These are phyloP conservation scores for Mallotus villosus DNA, from an alignment of 2,797 vertebrate species.

Conservation along the genomic window DNA sequence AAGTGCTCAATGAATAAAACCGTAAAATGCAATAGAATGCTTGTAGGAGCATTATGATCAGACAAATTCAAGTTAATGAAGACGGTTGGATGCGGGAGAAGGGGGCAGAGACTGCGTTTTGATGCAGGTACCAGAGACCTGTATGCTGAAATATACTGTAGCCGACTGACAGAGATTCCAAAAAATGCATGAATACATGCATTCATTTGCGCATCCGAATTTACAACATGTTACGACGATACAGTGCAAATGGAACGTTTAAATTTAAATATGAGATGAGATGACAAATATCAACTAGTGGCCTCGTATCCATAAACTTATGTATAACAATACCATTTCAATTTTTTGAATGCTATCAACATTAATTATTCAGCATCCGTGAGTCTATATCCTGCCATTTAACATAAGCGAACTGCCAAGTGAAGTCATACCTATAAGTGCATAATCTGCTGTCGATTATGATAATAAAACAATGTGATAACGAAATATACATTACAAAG, in stretches of 20 bases:
- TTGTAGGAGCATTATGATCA: slow-evolving; percentile 55
- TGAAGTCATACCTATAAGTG: slow-evolving; percentile 28
- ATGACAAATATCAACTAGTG: slow-evolving; percentile 17
- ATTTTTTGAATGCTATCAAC: slow-evolving; percentile 47
- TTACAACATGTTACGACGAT: not conserved
- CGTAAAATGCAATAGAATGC: slow-evolving; percentile 43
- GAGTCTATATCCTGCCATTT: slow-evolving; percentile 49
- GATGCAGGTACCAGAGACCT: slow-evolving; percentile 46
- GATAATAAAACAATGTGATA: not conserved
- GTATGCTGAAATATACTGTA: not conserved
- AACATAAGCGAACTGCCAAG: slow-evolving; percentile 28
- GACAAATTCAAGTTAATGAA: slow-evolving; percentile 57
- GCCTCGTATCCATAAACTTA: not conserved
- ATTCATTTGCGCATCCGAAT: not conserved
- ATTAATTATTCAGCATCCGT: slow-evolving; percentile 66
- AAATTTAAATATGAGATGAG: too few species aligned
- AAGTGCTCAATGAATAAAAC: slow-evolving; percentile 41
- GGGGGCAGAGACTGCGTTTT: slow-evolving; percentile 40
- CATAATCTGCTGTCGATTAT: slow-evolving; percentile 21
- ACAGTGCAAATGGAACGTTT: not conserved
- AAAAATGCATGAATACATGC: not conserved
- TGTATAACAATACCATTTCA: slow-evolving; percentile 37
- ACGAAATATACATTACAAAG: too few species aligned
- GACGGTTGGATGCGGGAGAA: slow-evolving; percentile 59
- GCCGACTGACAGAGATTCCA: not conserved